A percentile compares a stretch with the other conserved stretches of the same genome.
phyloP scores from a whole-genome alignment of 2,797 vertebrate species.

The Thunnus albacares region DNA sequence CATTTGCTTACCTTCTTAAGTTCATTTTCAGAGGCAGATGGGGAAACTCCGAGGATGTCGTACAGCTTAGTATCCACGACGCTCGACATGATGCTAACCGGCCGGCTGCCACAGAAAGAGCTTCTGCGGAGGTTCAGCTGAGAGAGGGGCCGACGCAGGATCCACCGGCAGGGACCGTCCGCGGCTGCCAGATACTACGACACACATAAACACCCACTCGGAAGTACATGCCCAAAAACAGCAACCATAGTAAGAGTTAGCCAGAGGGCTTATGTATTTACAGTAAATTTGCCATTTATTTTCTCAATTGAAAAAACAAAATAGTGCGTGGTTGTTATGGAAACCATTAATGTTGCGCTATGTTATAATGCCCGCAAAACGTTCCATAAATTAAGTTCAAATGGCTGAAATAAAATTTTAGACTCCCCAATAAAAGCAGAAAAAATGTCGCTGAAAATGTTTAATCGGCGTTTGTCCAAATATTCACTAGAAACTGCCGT shows the following conservation, averaged over 20 bases:
- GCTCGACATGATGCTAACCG: slow-evolving; percentile 91
- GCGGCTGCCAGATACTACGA: slow-evolving; percentile 60
- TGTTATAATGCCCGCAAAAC: neutral
- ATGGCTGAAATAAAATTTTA: neutral
- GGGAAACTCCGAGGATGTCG: slow-evolving; percentile 95
- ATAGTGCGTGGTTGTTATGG: too few species aligned
- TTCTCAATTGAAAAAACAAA: neutral
- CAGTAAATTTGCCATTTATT: neutral
- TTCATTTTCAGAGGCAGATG: slow-evolving; percentile 94
- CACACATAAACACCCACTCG: slow-evolving; percentile 44
- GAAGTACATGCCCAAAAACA: slow-evolving; percentile 24
- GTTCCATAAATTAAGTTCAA: too few species aligned
- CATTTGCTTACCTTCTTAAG: slow-evolving; percentile 91
- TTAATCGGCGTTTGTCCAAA: neutral
- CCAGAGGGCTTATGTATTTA: neutral
- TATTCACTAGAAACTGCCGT: too few species aligned
- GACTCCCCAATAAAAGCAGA: neutral
- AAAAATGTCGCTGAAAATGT: neutral
- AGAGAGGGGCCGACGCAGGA: slow-evolving; percentile 51
- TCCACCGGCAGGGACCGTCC: slow-evolving; percentile 56
- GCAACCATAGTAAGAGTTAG: neutral
- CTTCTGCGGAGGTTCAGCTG: slow-evolving; percentile 74
- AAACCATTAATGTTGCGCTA: too few species aligned
- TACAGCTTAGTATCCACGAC: slow-evolving; percentile 96
- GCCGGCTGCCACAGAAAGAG: slow-evolving; percentile 73